Evolutionary conservation across 2,113 vertebrate genomes (phyloP).

Genomic region (Paratilapia polleni): DNA sequence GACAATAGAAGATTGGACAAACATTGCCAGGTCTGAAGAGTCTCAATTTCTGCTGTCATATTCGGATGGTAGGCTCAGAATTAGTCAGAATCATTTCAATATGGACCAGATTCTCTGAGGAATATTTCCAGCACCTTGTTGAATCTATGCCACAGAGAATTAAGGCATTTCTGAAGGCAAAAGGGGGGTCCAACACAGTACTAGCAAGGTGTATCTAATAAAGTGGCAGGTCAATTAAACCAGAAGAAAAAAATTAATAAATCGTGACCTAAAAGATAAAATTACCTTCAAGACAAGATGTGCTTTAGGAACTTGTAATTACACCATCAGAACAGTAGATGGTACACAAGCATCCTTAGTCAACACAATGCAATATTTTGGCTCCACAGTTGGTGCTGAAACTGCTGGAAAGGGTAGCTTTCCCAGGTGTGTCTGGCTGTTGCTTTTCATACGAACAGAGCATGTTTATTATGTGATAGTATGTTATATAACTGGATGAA

Average conservation of each 20-base stretch:
- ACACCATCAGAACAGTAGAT: conserved; percentile 42
- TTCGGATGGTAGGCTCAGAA: rapidly evolving
- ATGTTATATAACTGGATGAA: conserved; percentile 48
- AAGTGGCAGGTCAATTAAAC: not conserved
- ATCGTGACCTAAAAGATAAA: not conserved
- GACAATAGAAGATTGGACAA: not conserved
- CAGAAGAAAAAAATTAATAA: not conserved
- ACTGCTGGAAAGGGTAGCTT: not conserved
- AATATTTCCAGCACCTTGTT: not conserved
- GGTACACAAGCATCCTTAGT: conserved; percentile 1
- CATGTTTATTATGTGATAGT: conserved; percentile 44
- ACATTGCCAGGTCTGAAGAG: no score
- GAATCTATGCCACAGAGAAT: not conserved
- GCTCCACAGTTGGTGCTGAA: not conserved
- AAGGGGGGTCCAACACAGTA: rapidly evolving
- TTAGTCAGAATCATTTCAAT: not conserved
- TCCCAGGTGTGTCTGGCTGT: conserved; percentile 13
- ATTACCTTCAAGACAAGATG: not conserved
- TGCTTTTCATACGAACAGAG: not conserved
- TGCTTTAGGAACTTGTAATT: not conserved
- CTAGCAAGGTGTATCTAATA: not conserved
- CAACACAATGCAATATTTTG: not conserved
- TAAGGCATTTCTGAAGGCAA: rapidly evolving
- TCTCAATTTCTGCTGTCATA: not conserved
- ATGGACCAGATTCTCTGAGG: not conserved